Evolutionary conservation across 2,888 invertebrate genomes (phyloP).

Genomic region (Scaptomyza parva): DNA sequence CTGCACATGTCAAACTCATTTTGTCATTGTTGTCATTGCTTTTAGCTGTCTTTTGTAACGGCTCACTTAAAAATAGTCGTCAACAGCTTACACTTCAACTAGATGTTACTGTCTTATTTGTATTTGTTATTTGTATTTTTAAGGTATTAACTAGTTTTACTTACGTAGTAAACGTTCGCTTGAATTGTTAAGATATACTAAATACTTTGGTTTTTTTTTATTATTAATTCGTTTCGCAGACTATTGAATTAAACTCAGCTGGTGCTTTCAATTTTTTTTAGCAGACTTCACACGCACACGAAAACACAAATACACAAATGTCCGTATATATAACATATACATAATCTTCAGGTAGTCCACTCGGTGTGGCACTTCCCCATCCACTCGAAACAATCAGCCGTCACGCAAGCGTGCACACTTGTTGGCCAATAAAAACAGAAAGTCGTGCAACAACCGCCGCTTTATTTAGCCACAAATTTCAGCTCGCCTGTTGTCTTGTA

Average conservation of each 20-base stretch:
- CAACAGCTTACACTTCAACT: slow-evolving; percentile 44
- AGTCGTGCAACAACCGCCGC: slow-evolving; percentile 24
- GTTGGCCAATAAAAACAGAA: slow-evolving; percentile 53
- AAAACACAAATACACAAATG: not conserved
- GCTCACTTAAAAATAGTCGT: not conserved
- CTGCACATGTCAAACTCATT: slow-evolving; percentile 21
- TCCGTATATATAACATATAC: slow-evolving; percentile 4
- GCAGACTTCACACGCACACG: slow-evolving; percentile 5
- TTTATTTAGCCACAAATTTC: slow-evolving; percentile 3
- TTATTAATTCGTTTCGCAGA: not conserved
- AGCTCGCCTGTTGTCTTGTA: slow-evolving; percentile 47
- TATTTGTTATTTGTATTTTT: not conserved
- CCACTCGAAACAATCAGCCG: slow-evolving; percentile 41
- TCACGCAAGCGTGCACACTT: slow-evolving; percentile 58
- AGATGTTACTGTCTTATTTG: slow-evolving; percentile 16
- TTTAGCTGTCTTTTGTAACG: slow-evolving; percentile 27
- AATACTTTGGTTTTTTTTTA: slow-evolving; percentile 12
- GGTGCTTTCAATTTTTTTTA: slow-evolving; percentile 11
- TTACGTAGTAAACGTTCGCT: slow-evolving; percentile 1
- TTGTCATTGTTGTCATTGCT: slow-evolving; percentile 17
- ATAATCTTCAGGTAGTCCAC: slow-evolving; percentile 34
- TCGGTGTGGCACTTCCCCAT: slow-evolving; percentile 35
- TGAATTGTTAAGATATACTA: not conserved
- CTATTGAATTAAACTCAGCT: slow-evolving; percentile 16
- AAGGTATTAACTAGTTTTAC: slow-evolving; percentile 15